Percentiles rank a stretch among this genome's conserved stretches.
Evolutionary conservation across 2,888 invertebrate genomes (phyloP).

Genomic region (Platycheirus rosarum): DNA sequence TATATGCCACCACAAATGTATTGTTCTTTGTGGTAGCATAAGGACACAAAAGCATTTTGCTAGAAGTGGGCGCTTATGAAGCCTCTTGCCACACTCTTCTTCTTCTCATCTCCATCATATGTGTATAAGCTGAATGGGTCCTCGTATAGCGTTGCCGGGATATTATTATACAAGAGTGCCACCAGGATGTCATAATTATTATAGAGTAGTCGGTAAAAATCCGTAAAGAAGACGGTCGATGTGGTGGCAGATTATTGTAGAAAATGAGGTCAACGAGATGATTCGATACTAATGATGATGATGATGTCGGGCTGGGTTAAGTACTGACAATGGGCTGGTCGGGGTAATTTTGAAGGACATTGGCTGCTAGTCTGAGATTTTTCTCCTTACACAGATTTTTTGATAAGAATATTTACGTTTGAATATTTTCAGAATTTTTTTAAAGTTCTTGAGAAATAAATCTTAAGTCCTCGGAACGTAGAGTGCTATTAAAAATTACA

Average conservation of each 20-base stretch:
- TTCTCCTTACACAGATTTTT: too few species aligned
- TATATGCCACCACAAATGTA: conserved; percentile 24
- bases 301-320: not conserved
- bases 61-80: conserved; percentile 60
- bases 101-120: not conserved
- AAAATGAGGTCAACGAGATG: conserved; percentile 20
- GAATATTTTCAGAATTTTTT: not conserved
- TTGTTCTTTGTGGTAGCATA: conserved; percentile 40
- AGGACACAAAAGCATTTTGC: conserved; percentile 43
- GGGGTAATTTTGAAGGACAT: conserved; percentile 21
- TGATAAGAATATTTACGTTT: not conserved
- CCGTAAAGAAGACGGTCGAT: not conserved
- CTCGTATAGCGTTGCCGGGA: conserved; percentile 14
- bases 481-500: too few species aligned
- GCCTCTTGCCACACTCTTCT: conserved; percentile 43
- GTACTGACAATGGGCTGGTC: too few species aligned
- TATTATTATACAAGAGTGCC: conserved; percentile 32
- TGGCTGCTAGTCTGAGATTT: conserved; percentile 10
- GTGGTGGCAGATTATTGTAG: conserved; percentile 7
- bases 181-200: conserved; percentile 38
- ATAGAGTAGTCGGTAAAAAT: conserved; percentile 23
- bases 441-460: too few species aligned
- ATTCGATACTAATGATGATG: conserved; percentile 28
- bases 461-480: too few species aligned
- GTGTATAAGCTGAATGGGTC: conserved; percentile 11